Conservation (phyloP, 2,113 vertebrate genomes). For the Argyrosomus japonicus region DNA sequence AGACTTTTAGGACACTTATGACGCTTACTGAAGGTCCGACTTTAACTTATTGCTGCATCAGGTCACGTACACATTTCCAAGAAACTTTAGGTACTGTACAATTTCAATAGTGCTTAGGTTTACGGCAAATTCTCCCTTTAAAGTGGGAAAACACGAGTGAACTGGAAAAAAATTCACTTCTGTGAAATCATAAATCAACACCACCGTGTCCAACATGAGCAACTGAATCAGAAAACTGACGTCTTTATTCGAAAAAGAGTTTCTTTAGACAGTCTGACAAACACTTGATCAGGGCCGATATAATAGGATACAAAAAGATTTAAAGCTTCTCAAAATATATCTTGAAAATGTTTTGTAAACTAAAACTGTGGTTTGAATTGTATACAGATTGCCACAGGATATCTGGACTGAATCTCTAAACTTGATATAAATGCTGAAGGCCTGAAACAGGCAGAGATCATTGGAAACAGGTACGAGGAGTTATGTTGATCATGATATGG, state of each 20-base stretch:
- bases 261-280: constrained; percentile 5
- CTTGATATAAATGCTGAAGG: not conserved
- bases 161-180: constrained; percentile 26
- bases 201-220: constrained; percentile 25
- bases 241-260: constrained; percentile 18
- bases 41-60: not conserved
- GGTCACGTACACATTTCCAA: not conserved
- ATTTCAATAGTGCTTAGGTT: not conserved
- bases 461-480: constrained; percentile 44
- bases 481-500: not conserved
- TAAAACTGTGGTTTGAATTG: constrained; percentile 6
- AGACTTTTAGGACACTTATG: not conserved
- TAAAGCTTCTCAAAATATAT: not conserved
- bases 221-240: constrained; percentile 40
- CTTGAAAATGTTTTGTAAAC: constrained; percentile 4
- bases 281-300: not conserved
- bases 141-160: constrained; percentile 6
- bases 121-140: not conserved
- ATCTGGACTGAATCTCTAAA: constrained; percentile 30
- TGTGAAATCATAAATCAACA: constrained; percentile 31
- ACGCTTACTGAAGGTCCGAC: not conserved
- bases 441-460: constrained; percentile 23
- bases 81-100: not conserved
- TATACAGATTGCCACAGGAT: constrained; percentile 9
- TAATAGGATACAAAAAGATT: constrained; percentile 6